Evolutionary conservation across 2,888 invertebrate genomes (phyloP).

Genomic region (Dynastes grantii): DNA sequence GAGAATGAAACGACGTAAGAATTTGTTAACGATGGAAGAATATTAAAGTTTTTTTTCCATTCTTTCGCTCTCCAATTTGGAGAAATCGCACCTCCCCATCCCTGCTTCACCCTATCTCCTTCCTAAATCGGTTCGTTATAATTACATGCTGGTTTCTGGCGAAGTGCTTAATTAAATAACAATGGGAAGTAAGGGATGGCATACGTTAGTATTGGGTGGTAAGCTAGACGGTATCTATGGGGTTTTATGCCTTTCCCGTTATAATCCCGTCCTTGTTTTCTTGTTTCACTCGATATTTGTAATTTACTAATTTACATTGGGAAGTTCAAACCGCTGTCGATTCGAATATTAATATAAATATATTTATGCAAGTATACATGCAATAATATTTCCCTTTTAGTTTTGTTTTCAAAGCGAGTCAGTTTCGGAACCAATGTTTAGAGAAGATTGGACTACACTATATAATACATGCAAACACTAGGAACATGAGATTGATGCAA

Average conservation of each 20-base stretch:
- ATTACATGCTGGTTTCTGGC: not conserved
- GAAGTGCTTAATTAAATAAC: conserved; percentile 23
- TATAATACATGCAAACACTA: too few relatives aligned
- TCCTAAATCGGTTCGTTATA: not conserved
- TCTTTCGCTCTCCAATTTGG: not conserved
- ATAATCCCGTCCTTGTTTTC: not conserved
- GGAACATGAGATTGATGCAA: too few relatives aligned
- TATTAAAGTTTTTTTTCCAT: not conserved
- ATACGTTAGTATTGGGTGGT: not conserved
- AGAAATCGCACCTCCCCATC: not conserved
- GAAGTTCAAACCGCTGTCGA: not conserved
- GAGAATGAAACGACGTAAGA: not conserved
- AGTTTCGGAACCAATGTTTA: too few relatives aligned
- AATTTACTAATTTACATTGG: not conserved
- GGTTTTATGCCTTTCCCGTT: conserved; percentile 5
- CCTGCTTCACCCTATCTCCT: not conserved
- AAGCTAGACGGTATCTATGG: not conserved
- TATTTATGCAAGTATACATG: too few relatives aligned
- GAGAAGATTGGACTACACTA: too few relatives aligned
- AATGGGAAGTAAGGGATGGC: not conserved
- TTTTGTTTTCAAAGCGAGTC: too few relatives aligned
- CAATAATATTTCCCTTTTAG: too few relatives aligned
- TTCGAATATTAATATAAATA: too few relatives aligned
- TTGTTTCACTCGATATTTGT: not conserved
- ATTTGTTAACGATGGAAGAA: not conserved